Evolutionary conservation across 2,888 invertebrate genomes (phyloP), one percentile per base, ranked within the genome.

Genomic region (Eilema griseolum): DNA sequence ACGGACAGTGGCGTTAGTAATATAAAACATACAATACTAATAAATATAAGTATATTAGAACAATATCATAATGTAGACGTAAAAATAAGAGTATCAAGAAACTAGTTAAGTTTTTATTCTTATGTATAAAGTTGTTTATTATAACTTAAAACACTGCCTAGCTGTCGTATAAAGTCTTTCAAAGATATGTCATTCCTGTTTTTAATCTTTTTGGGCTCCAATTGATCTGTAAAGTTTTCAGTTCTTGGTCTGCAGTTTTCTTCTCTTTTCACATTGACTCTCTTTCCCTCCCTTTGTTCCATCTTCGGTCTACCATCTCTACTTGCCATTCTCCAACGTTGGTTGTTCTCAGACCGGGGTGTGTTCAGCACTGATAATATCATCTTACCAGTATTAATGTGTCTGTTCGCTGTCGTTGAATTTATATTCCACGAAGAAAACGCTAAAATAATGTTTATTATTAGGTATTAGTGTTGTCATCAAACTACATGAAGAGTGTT

Each of bases 321-420:
- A 5, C 41, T 4, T 2, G 11, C 16, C 57, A 16, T 26, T 62
- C 66, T 56, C 28, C 61, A 70, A 28, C 63, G 26, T 26, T 46
- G 33, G 16, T 64, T 23, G 28, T 67, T 60, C 16, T 46, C 20
- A 10, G 71, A 26, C 11, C 33, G 31, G 0, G 67, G 60, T 2
- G 67, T 63, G 26, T 26, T 59, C 8, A 71, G 28, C 16, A 71
- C 61, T 33, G 71, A 67, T 52, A 71, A 23, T 67, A 57, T 24
- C 11, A 71, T 52, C 24, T 65, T 71, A 0, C 31, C 70, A 2
- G 16, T 26, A 7, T 0, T 26, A 11, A n/a, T 41, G 23, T 57
- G 37, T n/a, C 26, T 16, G 0, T 16, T 63, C 56, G 37, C n/a
- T n/a, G n/a, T n/a, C n/a, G n/a, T n/a, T n/a, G n/a, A n/a, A n/a